A percentile compares a stretch with the other conserved stretches of the same genome.
Evolutionary conservation across 2,113 vertebrate genomes (phyloP).

Genomic region (Neofelis nebulosa): DNA sequence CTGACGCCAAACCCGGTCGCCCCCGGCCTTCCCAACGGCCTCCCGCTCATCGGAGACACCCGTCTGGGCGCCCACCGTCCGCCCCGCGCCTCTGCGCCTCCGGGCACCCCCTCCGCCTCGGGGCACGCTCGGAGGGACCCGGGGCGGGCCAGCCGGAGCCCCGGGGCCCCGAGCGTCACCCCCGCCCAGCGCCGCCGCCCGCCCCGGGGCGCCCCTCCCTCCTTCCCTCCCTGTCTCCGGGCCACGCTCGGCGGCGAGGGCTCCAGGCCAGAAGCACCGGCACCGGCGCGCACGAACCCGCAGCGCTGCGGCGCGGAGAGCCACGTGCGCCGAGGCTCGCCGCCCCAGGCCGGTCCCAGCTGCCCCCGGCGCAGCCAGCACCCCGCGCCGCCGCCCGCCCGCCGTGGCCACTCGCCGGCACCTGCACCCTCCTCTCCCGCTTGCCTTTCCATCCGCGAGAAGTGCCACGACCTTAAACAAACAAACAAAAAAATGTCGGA

Average conservation of each 20-base stretch:
- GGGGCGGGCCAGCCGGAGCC: background rate
- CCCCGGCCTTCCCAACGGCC: background rate
- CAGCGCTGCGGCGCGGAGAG: background rate
- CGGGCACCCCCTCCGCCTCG: background rate
- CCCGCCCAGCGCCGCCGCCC: background rate
- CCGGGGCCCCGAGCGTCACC: background rate
- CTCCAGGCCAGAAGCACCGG: background rate
- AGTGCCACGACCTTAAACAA: background rate
- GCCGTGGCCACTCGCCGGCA: background rate
- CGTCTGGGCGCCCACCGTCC: background rate
- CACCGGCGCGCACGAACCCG: background rate
- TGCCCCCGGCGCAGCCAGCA: background rate
- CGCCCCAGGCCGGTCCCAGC: background rate
- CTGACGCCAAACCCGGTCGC: background rate
- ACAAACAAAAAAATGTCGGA: background rate
- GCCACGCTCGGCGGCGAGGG: background rate
- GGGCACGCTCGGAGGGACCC: background rate
- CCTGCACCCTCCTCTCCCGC: slow-evolving; percentile 47
- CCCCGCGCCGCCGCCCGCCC: background rate
- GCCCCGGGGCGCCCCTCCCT: too few relatives aligned
- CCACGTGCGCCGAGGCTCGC: background rate
- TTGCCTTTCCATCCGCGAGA: background rate
- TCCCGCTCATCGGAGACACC: background rate
- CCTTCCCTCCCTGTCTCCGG: background rate
- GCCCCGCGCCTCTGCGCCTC: background rate